Base-by-base conservation (phyloP, 1,140 invertebrate genomes). In the Drosophila jambulina region DNA sequence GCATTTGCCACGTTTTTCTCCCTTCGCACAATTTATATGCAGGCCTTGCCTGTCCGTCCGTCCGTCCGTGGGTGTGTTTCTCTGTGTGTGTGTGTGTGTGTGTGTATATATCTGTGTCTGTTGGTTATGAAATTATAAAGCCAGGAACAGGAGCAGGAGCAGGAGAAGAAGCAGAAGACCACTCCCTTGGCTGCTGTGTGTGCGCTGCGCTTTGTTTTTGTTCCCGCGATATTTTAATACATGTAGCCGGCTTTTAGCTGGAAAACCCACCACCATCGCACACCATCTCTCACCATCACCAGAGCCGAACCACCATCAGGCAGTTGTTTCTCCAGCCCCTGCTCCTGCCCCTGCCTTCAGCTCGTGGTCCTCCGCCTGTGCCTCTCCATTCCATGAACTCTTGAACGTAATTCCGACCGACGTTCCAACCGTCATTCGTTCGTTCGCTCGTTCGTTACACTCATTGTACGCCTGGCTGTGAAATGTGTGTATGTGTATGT, bases 41-140 rank as follows among this genome's bases (percentile, higher is more conserved):
- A 71, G 53, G 51, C 51, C 43, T 38, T 56, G 53, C 57, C 53
- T 51, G 42, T 69, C 54, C 29, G 5, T 40, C 43, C 27, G 27
- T 23, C 38, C 25, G 49, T 27, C 58, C 19, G 75, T 72, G 60
- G 21, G 59, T 61, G 53, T 53, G 61, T 61, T n/a, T 49, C 4
- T 29, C n/a, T 49, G 25, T 49, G 0, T 59, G 23, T 61, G 38
- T 49, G 48, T 57, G n/a, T 65, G 13, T 68, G 21, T 46, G 3
- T 48, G 12, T 60, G 23, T 79, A 19, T 79, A 38, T 68, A 58
- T 75, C 43, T 67, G 57, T 78, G 75, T 51, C 59, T 78, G 46
- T 78, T 54, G 64, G 56, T 80, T 84, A 80, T 84, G 67, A 86
- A 86, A 86, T 86, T 86, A 86, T 86, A 86, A 86, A 75, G 65